Conservation (phyloP, 2,888 invertebrate genomes). For the Beris morrisii region DNA sequence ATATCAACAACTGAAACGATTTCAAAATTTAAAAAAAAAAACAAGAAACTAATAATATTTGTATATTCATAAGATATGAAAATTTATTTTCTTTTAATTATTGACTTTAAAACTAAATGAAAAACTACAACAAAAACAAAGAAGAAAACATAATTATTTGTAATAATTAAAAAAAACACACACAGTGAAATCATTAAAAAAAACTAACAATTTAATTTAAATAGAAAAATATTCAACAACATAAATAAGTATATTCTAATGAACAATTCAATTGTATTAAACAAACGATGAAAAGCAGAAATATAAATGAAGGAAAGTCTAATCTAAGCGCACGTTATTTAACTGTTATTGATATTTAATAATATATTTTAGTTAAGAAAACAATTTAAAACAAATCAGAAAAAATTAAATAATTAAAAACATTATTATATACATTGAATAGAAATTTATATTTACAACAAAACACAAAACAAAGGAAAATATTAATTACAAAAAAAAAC, state of each 20-base stretch:
- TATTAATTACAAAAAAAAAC: constrained; percentile 19
- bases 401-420: constrained; percentile 5
- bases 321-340: constrained; percentile 35
- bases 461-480: constrained; percentile 31
- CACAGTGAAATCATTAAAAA: not conserved
- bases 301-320: no score
- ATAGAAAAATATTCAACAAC: not conserved
- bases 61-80: no score
- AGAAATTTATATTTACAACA: constrained; percentile 37
- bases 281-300: not conserved
- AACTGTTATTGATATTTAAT: constrained; percentile 39
- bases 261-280: constrained; percentile 2
- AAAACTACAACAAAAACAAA: no score
- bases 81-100: no score
- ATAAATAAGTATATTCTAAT: not conserved
- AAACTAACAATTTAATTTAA: constrained; percentile 7
- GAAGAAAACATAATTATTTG: not conserved
- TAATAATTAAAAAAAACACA: not conserved
- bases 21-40: no score
- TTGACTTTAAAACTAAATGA: no score
- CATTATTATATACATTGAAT: constrained; percentile 13
- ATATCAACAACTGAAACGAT: no score
- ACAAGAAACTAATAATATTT: no score
- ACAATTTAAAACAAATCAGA: constrained; percentile 18
- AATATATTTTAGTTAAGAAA: constrained; percentile 36